Evolutionary conservation across 1,140 invertebrate species (phyloP), one percentile per base, ranked within the genome.

Genomic region (Cylas formicarius): DNA sequence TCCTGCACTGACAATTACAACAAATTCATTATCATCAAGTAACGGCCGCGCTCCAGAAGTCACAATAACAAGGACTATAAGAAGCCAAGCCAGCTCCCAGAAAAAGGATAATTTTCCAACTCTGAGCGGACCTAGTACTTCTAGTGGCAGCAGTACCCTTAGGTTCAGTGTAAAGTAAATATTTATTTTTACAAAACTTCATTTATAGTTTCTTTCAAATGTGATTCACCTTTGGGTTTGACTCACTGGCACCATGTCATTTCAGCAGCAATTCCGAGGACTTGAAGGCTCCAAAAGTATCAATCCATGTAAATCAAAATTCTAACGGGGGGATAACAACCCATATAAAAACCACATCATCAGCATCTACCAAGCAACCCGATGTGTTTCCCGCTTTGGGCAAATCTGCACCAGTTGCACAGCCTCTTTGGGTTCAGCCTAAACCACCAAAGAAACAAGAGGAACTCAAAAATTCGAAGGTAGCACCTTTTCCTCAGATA

Each of bases 281-380:
- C 14, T 37, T 51, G 7, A 49, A 46, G 11, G 44, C 66, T 1
- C 71, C 77, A 1, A 80, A 81, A 50, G 70, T 81, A 2, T 81
- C 78, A 1, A 82, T 81, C 35, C 78, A 79, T 44, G 70, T 81
- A 4, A 81, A 80, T 60, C 77, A 78, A 46, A 75, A 77, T 47
- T 67, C 75, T 0, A 72, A 76, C 16, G 75, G 76, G 34, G 75
- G 70, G 2, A 77, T 74, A 32, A 78, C 77, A 22, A 67, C 74
- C 19, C 65, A 77, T 10, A 60, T 60, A 8, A 57, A 52, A 8
- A 56, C 53, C 24, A 70, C 68, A 72, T 24, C 68, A 69, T 0
- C 53, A 13, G 48, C 52, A 14, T 17, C 37, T 4, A 36, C 70
- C 65, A 44, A 52, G 33, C 68, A 32, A 58, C 35, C 51, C 4